Evolutionary conservation across 2,888 invertebrate species (phyloP), one percentile per base, ranked within the genome.

Genomic region (Drosophila yooni): DNA sequence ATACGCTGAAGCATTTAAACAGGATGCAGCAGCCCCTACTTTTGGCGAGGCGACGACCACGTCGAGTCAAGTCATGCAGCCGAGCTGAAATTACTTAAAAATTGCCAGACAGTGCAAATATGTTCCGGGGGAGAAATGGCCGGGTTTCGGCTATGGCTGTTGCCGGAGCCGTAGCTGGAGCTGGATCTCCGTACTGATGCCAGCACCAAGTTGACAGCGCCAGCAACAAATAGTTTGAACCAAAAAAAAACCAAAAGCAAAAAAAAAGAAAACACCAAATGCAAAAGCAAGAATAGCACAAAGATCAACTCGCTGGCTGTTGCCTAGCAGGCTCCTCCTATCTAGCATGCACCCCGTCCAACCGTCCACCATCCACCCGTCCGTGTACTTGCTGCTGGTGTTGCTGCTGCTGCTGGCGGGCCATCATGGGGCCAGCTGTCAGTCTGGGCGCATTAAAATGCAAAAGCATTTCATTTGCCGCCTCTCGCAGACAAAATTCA

Each of bases 391-490:
- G 18, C 21, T 40, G n/a, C n/a, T 51, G 51, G 15, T 33, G 33
- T 11, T 36, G 5, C 21, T 11, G 29, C 27, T 29, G 13, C 25
- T n/a, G 46, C 51, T 27, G 63, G 53, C 54, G 65, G 58, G 65
- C 64, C 72, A 68, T 69, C 81, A 66, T 63, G 78, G 89, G 75
- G 88, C 82, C 79, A 76, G 82, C 89, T 84, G 84, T 87, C 82
- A 89, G 84, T 87, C 89, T 78, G 76, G 70, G 82, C 70, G 83
- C 85, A 90, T 86, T 86, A 85, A 90, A 90, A 90, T 89, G 89
- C 89, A 90, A 86, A 87, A 88, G 83, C 89, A 90, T 87, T 87
- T 90, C 89, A 88, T 90, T 89, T 87, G 83, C 82, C 74, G 82
- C 76, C 89, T 72, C n/a, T 54, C 10, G 71, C 79, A 78, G 89